Evolutionary conservation across 2,113 vertebrate species (phyloP).

Genomic region (Microtus montanus): DNA sequence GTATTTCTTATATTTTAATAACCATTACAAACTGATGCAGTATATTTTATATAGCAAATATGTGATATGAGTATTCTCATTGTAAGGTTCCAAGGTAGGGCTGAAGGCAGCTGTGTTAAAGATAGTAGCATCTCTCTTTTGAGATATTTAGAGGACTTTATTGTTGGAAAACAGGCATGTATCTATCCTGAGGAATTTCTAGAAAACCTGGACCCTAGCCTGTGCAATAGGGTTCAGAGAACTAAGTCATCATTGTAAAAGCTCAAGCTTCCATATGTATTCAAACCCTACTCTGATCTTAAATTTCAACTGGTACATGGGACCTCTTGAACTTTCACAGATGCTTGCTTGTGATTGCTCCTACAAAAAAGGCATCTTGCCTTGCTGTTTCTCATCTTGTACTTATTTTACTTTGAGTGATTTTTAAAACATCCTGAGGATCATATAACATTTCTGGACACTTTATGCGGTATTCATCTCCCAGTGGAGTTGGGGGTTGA

Average conservation of each 20-base stretch:
- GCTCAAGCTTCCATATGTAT: neutral
- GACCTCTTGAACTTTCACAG: neutral
- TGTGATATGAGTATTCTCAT: neutral
- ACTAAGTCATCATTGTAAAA: rapidly evolving
- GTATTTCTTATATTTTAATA: neutral
- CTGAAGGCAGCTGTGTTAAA: rapidly evolving
- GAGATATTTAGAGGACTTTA: neutral
- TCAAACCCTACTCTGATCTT: neutral
- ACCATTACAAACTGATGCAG: neutral
- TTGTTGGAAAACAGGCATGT: neutral
- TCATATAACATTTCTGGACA: neutral
- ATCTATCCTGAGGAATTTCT: rapidly evolving
- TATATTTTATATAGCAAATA: neutral
- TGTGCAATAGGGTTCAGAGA: neutral
- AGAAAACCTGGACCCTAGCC: neutral
- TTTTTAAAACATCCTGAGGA: neutral
- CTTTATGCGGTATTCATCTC: neutral
- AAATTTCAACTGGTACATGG: neutral
- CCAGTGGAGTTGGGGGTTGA: neutral
- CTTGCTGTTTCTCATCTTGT: neutral
- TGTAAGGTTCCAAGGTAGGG: neutral
- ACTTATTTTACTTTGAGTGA: neutral
- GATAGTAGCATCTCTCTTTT: neutral
- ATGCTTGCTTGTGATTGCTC: neutral
- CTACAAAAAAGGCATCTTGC: neutral